These are phyloP conservation scores for Empis stercorea DNA, from an alignment of 2,888 invertebrate species.

Conservation along the genomic window DNA sequence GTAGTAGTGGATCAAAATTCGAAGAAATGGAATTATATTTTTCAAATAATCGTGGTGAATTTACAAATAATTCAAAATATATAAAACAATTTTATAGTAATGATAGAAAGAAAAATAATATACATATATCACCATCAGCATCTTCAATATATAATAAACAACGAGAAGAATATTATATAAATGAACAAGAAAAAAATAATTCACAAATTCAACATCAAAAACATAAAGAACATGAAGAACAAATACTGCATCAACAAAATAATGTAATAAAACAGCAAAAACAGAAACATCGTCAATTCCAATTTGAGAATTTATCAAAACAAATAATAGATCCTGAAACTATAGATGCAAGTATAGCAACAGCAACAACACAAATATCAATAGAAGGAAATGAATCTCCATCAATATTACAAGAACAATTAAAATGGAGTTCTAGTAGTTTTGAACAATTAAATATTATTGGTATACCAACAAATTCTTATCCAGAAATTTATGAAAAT, in stretches of 20 bases:
- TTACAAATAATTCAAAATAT: neutral
- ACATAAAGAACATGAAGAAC: neutral
- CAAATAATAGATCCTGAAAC: too few species aligned
- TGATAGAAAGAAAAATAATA: neutral
- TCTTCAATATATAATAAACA: too few species aligned
- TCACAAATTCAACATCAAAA: slow-evolving; percentile 10
- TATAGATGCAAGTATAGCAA: neutral
- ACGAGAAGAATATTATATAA: too few species aligned
- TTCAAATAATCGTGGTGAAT: neutral
- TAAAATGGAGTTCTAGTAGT: neutral
- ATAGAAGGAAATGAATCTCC: neutral
- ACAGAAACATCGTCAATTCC: too few species aligned
- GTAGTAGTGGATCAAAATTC: neutral
- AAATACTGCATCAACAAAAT: too few species aligned
- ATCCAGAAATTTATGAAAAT: slow-evolving; percentile 1
- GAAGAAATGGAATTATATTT: neutral
- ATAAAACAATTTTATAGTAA: neutral
- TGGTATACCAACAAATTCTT: slow-evolving; percentile 14
- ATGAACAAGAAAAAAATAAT: too few species aligned
- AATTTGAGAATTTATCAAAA: too few species aligned
- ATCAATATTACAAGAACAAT: neutral
- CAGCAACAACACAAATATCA: neutral
- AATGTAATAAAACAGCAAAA: too few species aligned
- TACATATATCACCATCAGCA: too few species aligned
- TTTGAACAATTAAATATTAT: slow-evolving; percentile 22